These are phyloP conservation scores for Drosophila borborema DNA, from an alignment of 2,888 invertebrate genomes.

Conservation along the genomic window DNA sequence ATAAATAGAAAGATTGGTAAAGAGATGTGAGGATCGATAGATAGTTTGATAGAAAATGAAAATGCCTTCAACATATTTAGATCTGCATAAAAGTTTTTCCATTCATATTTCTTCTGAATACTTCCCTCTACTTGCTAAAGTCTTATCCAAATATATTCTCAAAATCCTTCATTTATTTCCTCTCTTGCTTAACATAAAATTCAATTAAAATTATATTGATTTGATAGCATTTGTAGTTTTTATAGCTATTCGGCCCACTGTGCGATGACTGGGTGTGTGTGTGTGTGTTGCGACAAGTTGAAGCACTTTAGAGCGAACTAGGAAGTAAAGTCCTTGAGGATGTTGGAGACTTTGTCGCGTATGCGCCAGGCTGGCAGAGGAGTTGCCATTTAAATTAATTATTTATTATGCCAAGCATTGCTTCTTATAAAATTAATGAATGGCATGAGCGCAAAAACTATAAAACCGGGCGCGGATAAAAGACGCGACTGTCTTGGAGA, in stretches of 20 bases:
- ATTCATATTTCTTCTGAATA: too few species aligned
- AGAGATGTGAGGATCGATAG: too few species aligned
- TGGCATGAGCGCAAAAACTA: constrained; percentile 79
- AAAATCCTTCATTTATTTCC: not conserved
- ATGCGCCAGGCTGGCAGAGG: constrained; percentile 33
- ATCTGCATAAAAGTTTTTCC: too few species aligned
- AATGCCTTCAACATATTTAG: too few species aligned
- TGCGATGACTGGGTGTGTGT: constrained; percentile 6
- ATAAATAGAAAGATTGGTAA: not conserved
- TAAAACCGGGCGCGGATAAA: constrained; percentile 59
- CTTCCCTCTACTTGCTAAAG: too few species aligned
- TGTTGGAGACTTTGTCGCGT: constrained; percentile 33
- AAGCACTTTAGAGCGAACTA: constrained; percentile 26
- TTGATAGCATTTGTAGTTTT: constrained; percentile 3
- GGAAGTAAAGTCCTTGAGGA: constrained; percentile 17
- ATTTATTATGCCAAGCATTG: constrained; percentile 82
- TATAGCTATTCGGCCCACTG: constrained; percentile 37
- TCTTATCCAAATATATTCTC: not conserved
- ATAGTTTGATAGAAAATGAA: not conserved
- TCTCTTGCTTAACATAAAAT: not conserved
- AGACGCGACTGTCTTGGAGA: constrained; percentile 41
- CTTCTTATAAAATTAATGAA: constrained; percentile 84
- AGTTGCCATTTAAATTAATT: constrained; percentile 82
- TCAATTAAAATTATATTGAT: constrained; percentile 10
- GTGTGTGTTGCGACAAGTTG: constrained; percentile 37